Evolutionary conservation across 2,797 vertebrate genomes (phyloP), one percentile per base, ranked within the genome.

Genomic region (Hyperoplus immaculatus): DNA sequence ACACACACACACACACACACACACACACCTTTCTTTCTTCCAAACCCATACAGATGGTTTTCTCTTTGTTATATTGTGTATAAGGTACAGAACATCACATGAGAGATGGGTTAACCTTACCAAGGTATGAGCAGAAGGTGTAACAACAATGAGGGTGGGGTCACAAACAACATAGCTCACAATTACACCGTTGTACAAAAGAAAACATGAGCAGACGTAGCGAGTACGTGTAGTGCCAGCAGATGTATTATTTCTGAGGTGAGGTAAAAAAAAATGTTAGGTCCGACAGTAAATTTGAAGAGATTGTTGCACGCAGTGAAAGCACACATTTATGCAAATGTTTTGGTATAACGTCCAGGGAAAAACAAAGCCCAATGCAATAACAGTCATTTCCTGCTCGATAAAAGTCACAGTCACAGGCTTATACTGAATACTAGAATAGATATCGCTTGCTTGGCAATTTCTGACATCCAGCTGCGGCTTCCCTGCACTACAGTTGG

Each of bases 11-110:
- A 79, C 71, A 66, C 54, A 29, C 51, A 79, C 66, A 84, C 55
- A 75, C 56, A 67, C 69, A 80, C 69, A 75, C 55, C 61, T 80
- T 42, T 39, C 43, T 53, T 58, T 51, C 50, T 72, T 71, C 14
- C 75, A 80, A 69, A 80, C 49, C 72, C 54, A 42, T 82, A 88
- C 86, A 93, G 89, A 92, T 89, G 85, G 82, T 75, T 67, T 65
- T 79, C 60, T 82, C 85, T 91, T 94, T 88, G 76, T 89, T 86
- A 36, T 74, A 61, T 70, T 79, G 77, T 84, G 72, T 73, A 76
- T 84, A 78, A 78, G 69, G 75, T 67, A 51, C 61, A 57, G 68
- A 61, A 39, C 73, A 75, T 69, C 43, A 50, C 78, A 56, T 69
- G 84, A 84, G 85, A 81, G 81, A 60, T 57, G 42, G 72, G 66